These are phyloP conservation scores for Alentia gelatinosa DNA, from an alignment of 2,888 invertebrate species.

Conservation along the genomic window DNA sequence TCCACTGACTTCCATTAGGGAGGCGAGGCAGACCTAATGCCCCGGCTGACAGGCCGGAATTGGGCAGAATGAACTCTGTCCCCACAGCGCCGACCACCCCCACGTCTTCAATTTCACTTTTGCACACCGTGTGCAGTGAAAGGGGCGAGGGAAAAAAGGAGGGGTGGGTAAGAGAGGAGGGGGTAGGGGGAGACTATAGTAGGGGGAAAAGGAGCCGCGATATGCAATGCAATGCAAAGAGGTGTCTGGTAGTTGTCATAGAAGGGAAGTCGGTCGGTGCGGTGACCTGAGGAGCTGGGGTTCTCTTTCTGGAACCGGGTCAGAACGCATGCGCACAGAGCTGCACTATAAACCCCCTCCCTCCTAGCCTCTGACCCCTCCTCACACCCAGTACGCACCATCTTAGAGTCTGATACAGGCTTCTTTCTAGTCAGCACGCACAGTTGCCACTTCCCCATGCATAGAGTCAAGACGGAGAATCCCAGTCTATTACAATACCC, in stretches of 20 bases:
- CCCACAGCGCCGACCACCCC: not conserved
- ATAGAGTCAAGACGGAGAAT: not conserved
- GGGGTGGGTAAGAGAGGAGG: not conserved
- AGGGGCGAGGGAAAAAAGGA: not conserved
- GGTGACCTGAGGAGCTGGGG: not conserved
- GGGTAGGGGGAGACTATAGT: not conserved
- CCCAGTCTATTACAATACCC: not conserved
- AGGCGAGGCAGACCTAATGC: not conserved
- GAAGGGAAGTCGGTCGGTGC: not conserved
- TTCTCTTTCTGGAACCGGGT: not conserved
- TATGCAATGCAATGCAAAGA: not conserved
- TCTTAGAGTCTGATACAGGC: not conserved
- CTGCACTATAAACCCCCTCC: not conserved
- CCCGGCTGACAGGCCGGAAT: constrained; percentile 7
- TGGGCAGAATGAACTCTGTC: not conserved
- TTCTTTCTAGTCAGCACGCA: not conserved
- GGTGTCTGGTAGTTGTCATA: not conserved
- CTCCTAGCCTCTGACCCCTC: too few species aligned
- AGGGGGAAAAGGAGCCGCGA: not conserved
- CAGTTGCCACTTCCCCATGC: not conserved
- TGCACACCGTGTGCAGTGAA: not conserved
- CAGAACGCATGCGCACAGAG: not conserved
- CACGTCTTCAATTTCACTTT: constrained; percentile 20
- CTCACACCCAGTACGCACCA: too few species aligned
- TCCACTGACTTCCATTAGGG: constrained; percentile 39